Conservation (phyloP, 2,888 invertebrate species). For the Escarpia spicata region DNA sequence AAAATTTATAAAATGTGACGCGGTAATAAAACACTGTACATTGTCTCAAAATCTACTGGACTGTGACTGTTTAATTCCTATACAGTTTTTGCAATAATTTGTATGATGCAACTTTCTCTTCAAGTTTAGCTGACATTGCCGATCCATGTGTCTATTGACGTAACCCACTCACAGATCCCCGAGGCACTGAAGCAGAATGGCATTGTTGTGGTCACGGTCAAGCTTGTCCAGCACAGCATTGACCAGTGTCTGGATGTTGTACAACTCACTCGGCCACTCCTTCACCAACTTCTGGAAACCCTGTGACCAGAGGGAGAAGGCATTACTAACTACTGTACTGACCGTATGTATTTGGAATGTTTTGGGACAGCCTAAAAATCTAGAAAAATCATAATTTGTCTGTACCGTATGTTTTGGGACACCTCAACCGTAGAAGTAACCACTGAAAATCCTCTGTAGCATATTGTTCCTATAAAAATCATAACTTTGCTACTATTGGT, state of each 20-base stretch:
- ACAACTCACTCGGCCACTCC: slow-evolving; percentile 82
- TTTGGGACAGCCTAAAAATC: too few relatives aligned
- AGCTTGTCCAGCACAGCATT: slow-evolving; percentile 87
- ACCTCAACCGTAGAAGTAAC: too few relatives aligned
- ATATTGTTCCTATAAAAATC: too few relatives aligned
- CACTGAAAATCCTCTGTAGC: too few relatives aligned
- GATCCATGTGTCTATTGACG: too few relatives aligned
- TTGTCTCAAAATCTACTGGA: not conserved
- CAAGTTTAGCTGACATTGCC: too few relatives aligned
- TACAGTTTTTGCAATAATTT: too few relatives aligned
- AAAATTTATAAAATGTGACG: not conserved
- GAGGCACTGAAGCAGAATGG: slow-evolving; percentile 83
- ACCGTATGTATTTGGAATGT: too few relatives aligned
- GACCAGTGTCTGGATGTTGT: slow-evolving; percentile 73
- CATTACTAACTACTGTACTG: not conserved
- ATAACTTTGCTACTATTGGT: too few relatives aligned
- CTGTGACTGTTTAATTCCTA: not conserved
- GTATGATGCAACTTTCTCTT: too few relatives aligned
- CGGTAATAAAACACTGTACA: not conserved
- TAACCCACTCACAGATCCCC: slow-evolving; percentile 76
- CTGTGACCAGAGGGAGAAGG: not conserved
- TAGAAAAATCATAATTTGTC: too few relatives aligned
- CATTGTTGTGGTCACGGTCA: slow-evolving; percentile 73
- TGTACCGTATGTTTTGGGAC: too few relatives aligned
- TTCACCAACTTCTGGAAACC: slow-evolving; percentile 75